Evolutionary conservation across 92 coral and sea anemone genomes (phyloP).

Genomic region (Parazoanthus atlanticus): DNA sequence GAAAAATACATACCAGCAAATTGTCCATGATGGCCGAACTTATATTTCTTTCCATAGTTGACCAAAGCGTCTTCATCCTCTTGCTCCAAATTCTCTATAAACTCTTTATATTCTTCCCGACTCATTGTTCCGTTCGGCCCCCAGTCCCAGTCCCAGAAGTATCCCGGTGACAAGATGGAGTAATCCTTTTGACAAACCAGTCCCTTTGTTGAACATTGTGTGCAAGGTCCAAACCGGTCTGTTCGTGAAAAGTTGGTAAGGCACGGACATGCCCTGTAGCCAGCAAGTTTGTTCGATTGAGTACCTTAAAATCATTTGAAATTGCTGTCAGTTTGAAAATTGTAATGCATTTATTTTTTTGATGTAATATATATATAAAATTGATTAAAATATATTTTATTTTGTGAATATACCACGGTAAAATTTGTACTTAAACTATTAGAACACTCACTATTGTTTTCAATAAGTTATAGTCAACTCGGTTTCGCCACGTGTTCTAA

Average conservation of each 20-base stretch:
- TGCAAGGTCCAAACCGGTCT: conserved; percentile 43
- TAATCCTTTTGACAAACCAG: conserved; percentile 40
- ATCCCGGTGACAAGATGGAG: conserved; percentile 45
- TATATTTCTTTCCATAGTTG: conserved; percentile 16
- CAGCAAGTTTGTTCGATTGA: conserved; percentile 22
- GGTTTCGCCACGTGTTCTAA: too few relatives aligned
- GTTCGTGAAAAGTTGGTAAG: conserved; percentile 30
- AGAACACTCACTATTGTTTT: too few relatives aligned
- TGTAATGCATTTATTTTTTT: too few relatives aligned
- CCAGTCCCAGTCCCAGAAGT: conserved; percentile 52
- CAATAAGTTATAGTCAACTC: too few relatives aligned
- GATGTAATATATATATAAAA: too few relatives aligned
- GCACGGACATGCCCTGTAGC: conserved; percentile 31
- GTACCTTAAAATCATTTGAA: conserved; percentile 8
- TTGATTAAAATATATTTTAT: too few relatives aligned
- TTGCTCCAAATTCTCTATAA: not conserved
- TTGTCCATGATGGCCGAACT: conserved; percentile 15
- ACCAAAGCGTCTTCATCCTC: not conserved
- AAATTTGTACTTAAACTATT: too few relatives aligned
- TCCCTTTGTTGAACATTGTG: conserved; percentile 39
- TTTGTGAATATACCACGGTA: too few relatives aligned
- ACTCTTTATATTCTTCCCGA: conserved; percentile 14
- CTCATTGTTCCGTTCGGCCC: conserved; percentile 4
- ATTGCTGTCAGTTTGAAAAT: too few relatives aligned
- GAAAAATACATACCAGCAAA: conserved; percentile 16